Evolutionary conservation across 2,888 invertebrate genomes (phyloP).

Genomic region (Deilephila elpenor): DNA sequence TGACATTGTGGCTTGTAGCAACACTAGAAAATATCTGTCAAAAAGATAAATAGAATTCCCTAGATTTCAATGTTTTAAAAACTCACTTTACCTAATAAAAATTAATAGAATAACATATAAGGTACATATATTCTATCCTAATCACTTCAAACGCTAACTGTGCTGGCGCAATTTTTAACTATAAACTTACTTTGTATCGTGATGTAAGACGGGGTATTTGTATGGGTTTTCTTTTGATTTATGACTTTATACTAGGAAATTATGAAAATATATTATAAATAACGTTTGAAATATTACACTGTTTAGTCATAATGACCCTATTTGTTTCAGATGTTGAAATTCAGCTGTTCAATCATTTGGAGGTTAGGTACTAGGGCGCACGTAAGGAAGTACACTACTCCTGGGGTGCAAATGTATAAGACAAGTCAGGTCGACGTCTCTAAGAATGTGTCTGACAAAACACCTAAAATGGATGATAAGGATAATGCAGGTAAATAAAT

Average conservation of each 20-base stretch:
- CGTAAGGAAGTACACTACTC: slow-evolving; percentile 74
- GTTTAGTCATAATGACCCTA: slow-evolving; percentile 24
- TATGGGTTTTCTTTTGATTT: slow-evolving; percentile 38
- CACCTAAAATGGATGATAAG: slow-evolving; percentile 41
- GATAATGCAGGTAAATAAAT: slow-evolving; percentile 56
- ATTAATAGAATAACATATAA: slow-evolving; percentile 36
- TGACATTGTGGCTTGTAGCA: neutral
- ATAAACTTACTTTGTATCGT: slow-evolving; percentile 45
- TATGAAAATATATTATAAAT: no score
- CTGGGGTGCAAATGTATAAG: slow-evolving; percentile 93
- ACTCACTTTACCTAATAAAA: slow-evolving; percentile 38
- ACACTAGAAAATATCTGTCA: slow-evolving; percentile 39
- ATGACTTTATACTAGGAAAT: neutral
- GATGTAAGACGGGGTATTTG: slow-evolving; percentile 72
- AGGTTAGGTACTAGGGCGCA: slow-evolving; percentile 78
- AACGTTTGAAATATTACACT: neutral
- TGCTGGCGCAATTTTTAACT: slow-evolving; percentile 21
- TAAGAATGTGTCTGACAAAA: slow-evolving; percentile 55
- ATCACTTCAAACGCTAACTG: slow-evolving; percentile 17
- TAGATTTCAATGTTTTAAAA: slow-evolving; percentile 58
- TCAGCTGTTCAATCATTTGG: slow-evolving; percentile 77
- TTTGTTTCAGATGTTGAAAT: slow-evolving; percentile 79
- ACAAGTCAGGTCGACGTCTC: slow-evolving; percentile 80
- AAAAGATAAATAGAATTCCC: slow-evolving; percentile 57
- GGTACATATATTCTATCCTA: slow-evolving; percentile 37